Percentiles rank a stretch among this genome's conserved stretches.
phyloP scores from a whole-genome alignment of 2,113 vertebrate species.

The Coregonus clupeaformis region DNA sequence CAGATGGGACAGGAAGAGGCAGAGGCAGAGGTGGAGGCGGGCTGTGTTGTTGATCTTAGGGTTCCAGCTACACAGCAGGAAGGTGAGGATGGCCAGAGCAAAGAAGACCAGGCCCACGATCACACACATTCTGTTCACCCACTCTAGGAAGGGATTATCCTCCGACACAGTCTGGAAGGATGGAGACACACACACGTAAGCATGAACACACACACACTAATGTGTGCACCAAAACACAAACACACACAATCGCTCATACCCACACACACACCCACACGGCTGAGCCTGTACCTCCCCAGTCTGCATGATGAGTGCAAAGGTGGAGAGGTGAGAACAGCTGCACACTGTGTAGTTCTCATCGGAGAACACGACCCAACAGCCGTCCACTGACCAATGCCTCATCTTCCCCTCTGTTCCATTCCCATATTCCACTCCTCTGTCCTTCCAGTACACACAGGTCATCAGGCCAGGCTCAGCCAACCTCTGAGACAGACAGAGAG shows the following conservation, averaged over 20 bases:
- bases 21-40: conserved; percentile 79
- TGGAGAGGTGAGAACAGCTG: conserved; percentile 72
- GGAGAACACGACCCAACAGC: conserved; percentile 53
- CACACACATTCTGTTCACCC: conserved; percentile 75
- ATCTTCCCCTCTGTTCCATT: not conserved
- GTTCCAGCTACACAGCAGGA: conserved; percentile 78
- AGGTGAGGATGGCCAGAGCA: conserved; percentile 75
- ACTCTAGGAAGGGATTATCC: conserved; percentile 42
- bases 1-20: conserved; percentile 66
- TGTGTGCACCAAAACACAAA: not conserved
- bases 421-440: not conserved
- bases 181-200: not conserved
- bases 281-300: conserved; percentile 52
- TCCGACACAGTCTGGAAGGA: conserved; percentile 44
- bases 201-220: not conserved
- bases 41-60: conserved; percentile 80
- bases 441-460: conserved; percentile 75
- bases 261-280: not conserved
- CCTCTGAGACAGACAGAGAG: conserved; percentile 19
- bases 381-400: conserved; percentile 63
- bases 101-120: conserved; percentile 74
- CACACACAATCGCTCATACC: not conserved
- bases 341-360: conserved; percentile 65
- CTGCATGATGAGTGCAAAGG: conserved; percentile 77
- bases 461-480: conserved; percentile 35